phyloP scores from a whole-genome alignment of 2,888 invertebrate genomes.

The Neelides folsomi region DNA sequence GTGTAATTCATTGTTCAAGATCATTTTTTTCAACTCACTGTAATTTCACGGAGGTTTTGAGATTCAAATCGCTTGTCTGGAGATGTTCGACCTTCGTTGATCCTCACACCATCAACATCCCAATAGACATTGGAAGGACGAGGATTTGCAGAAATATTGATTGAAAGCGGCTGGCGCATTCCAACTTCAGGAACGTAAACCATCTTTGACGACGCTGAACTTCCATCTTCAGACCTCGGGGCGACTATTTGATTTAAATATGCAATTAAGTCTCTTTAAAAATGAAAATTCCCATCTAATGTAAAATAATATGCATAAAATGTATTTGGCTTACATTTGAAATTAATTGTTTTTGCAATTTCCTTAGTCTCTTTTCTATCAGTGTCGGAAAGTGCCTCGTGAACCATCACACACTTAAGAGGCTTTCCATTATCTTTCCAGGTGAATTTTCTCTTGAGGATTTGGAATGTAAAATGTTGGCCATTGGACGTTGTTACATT shows the following conservation, averaged over 20 bases:
- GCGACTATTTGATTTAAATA: no score
- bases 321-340: slow-evolving; percentile 22
- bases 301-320: background rate
- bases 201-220: slow-evolving; percentile 3
- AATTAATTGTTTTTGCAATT: slow-evolving; percentile 12
- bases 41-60: slow-evolving; percentile 7
- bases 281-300: background rate
- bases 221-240: background rate
- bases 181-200: slow-evolving; percentile 23
- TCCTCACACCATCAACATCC: slow-evolving; percentile 15
- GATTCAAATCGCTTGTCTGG: slow-evolving; percentile 15
- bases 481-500: no score
- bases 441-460: no score
- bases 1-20: background rate
- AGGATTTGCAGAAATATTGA: slow-evolving; percentile 30
- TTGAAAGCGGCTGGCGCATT: slow-evolving; percentile 14
- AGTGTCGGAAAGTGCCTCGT: background rate
- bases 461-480: no score
- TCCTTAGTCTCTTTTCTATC: slow-evolving; percentile 22
- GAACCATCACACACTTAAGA: no score
- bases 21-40: slow-evolving; percentile 9
- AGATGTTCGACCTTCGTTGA: slow-evolving; percentile 10
- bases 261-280: background rate
- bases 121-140: slow-evolving; percentile 19
- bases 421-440: no score